Evolutionary conservation across 2,888 invertebrate genomes (phyloP).

Genomic region (Dolomedes plantarius): DNA sequence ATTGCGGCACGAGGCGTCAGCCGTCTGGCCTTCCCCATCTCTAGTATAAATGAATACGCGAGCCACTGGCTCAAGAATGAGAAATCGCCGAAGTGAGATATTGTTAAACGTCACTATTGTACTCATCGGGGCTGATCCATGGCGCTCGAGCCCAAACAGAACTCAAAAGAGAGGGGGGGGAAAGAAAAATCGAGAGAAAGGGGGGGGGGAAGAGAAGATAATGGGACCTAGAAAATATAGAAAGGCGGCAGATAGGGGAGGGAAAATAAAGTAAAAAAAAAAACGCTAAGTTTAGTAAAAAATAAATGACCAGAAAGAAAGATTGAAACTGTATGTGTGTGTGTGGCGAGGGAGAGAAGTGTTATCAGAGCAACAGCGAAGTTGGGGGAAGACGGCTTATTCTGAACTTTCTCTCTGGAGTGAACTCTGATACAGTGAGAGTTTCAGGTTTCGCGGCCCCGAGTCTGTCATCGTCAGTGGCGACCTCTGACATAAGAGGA

Average conservation of each 20-base stretch:
- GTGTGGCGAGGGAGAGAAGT: constrained; percentile 24
- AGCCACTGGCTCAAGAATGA: constrained; percentile 25
- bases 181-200: constrained; percentile 14
- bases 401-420: background rate
- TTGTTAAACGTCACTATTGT: constrained; percentile 64
- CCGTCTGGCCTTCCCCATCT: background rate
- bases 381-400: background rate
- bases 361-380: constrained; percentile 30
- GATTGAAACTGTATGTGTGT: constrained; percentile 31
- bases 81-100: constrained; percentile 50
- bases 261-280: constrained; percentile 25
- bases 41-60: constrained; percentile 40
- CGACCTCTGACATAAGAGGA: constrained; percentile 40
- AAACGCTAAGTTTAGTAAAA: constrained; percentile 47
- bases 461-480: constrained; percentile 37
- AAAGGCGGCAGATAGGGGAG: constrained; percentile 33
- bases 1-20: constrained; percentile 3
- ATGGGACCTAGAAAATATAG: constrained; percentile 17
- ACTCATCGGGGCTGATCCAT: constrained; percentile 51
- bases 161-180: background rate
- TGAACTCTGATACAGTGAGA: constrained; percentile 31
- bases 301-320: constrained; percentile 66
- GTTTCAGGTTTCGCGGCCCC: constrained; percentile 44
- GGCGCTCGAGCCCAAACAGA: constrained; percentile 40
- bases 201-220: constrained; percentile 28